These are phyloP conservation scores for Eidolon helvum DNA, from an alignment of 2,113 vertebrate species.

Conservation along the genomic window DNA sequence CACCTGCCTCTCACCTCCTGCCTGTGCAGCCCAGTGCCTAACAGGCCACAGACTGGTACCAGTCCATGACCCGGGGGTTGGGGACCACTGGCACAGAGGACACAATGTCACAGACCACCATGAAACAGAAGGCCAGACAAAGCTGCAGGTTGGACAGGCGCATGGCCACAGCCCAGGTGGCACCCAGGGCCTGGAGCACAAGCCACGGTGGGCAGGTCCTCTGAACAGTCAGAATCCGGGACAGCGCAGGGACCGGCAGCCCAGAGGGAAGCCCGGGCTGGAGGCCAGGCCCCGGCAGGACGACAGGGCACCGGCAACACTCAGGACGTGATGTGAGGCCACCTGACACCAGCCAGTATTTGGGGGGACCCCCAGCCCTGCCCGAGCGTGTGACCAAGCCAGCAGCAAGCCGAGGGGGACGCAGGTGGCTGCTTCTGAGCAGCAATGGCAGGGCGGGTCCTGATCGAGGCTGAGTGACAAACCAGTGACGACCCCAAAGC, in stretches of 20 bases:
- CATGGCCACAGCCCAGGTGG: accelerated
- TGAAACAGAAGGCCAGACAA: neutral
- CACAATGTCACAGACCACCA: neutral
- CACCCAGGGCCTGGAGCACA: neutral
- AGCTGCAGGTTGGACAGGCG: too few relatives aligned
- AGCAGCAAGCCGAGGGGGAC: accelerated
- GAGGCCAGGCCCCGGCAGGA: too few relatives aligned
- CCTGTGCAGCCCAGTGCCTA: too few relatives aligned
- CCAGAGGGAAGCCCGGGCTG: too few relatives aligned
- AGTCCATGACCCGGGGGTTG: too few relatives aligned
- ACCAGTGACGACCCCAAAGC: neutral
- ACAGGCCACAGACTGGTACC: too few relatives aligned
- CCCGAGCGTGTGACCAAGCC: too few relatives aligned
- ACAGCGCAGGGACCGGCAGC: neutral
- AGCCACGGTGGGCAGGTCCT: neutral
- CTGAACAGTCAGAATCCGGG: neutral
- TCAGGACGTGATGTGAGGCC: neutral
- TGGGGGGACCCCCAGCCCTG: neutral
- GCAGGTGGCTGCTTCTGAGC: neutral
- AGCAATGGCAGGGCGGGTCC: neutral
- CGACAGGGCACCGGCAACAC: accelerated
- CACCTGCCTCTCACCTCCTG: too few relatives aligned
- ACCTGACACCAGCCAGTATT: neutral
- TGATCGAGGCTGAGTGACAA: neutral
- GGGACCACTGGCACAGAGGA: neutral